Evolutionary conservation across 2,113 vertebrate species (phyloP), one percentile per base, ranked within the genome.

Genomic region (Craseonycteris thonglongyai): DNA sequence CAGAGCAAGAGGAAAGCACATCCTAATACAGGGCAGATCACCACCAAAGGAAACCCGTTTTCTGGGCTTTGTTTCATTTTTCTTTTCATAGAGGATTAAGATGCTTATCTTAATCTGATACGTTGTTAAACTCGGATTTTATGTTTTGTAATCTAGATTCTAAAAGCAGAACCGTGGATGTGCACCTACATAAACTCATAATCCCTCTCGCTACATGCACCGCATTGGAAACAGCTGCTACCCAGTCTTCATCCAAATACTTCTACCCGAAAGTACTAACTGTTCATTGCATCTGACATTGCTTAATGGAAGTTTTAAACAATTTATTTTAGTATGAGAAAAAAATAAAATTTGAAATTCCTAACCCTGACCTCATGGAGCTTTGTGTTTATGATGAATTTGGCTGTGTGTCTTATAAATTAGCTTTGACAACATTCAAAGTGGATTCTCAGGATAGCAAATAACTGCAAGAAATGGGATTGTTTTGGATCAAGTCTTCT

Each of bases 11-110:
- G 75, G 76, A 69, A 97, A 97, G 7, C 47, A 96, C 86, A 89
- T 24, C 95, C 71, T 88, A 81, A 85, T 66, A 91, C 47, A 68
- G 61, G 35, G 30, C 21, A 84, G 76, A 76, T 78, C 59, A 49
- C 28, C 21, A 71, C 94, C 82, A 84, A 14, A 83, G 80, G 49
- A 96, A 97, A 96, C 45, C 80, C 93, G 88, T 61, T 89, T 94
- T 66, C 74, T 11, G 24, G 63, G 78, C 82, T 87, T 87, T 80
- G 71, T 88, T 85, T 84, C 49, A 8, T 59, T 93, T 30, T 74
- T 81, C 61, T 95, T 96, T 97, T 93, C 80, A 12, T 0, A 42
- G 49, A 94, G 86, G 90, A 98, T 97, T 97, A 96, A 98, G 96
- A 97, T 96, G 56, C 68, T 97, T 97, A 96, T 97, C 91, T 97